These are phyloP conservation scores for Heliocidaris tuberculata DNA, from an alignment of 35 echinoderm and acorn worm species.

Conservation along the genomic window DNA sequence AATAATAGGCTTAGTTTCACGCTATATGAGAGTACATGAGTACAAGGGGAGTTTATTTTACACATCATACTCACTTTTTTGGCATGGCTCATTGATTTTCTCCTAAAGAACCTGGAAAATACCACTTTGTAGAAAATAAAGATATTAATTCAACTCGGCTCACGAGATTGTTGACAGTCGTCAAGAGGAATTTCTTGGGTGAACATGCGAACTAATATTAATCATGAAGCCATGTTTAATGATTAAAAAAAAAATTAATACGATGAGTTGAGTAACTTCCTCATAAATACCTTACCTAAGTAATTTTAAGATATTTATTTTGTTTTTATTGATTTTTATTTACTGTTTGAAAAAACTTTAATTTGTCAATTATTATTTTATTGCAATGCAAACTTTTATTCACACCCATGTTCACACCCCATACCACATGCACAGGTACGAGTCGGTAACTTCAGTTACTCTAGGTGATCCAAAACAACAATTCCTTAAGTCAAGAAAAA, in stretches of 20 bases:
- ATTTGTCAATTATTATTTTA: background rate
- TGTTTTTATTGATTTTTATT: background rate
- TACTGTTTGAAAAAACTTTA: background rate
- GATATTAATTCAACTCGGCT: background rate
- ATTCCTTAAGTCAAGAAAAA: too few relatives aligned
- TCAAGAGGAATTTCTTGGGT: slow-evolving; percentile 2
- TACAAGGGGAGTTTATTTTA: background rate
- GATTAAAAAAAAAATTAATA: background rate
- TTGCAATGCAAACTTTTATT: too few relatives aligned
- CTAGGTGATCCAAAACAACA: too few relatives aligned
- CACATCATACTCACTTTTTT: slow-evolving; percentile 8
- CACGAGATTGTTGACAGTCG: slow-evolving; percentile 25
- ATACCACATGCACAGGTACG: too few relatives aligned
- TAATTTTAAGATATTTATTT: background rate
- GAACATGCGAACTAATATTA: background rate
- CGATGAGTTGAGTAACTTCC: background rate
- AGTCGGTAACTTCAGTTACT: too few relatives aligned
- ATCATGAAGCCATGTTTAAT: background rate
- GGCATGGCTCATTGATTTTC: slow-evolving; percentile 19
- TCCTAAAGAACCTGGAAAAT: background rate
- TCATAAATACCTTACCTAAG: too few relatives aligned
- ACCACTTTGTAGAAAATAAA: background rate
- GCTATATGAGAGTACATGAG: too few relatives aligned
- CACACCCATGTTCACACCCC: too few relatives aligned
- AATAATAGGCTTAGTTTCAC: too few relatives aligned